A percentile compares a stretch with the other conserved stretches of the same genome.
phyloP scores from a whole-genome alignment of 2,797 vertebrate species.

The Glyptemys insculpta region DNA sequence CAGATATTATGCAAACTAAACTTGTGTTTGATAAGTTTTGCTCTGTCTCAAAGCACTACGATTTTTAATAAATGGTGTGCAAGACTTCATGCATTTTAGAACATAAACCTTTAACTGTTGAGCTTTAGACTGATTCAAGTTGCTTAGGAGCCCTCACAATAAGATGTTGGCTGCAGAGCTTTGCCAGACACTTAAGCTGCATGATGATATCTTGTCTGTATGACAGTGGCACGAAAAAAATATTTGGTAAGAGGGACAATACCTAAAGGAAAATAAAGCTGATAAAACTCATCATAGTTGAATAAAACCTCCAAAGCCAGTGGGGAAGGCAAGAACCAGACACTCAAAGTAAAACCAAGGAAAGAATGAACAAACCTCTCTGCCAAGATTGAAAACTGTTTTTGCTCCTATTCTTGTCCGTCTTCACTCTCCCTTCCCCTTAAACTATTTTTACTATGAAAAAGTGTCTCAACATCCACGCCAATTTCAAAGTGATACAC shows the following conservation, averaged over 20 bases:
- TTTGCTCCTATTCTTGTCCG: not conserved
- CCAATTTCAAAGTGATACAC: not conserved
- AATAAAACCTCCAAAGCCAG: not conserved
- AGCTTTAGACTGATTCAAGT: not conserved
- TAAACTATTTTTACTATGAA: not conserved
- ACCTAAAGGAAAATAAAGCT: not conserved
- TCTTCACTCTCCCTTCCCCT: not conserved
- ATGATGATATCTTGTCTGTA: not conserved
- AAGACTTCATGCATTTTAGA: not conserved
- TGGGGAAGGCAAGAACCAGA: not conserved
- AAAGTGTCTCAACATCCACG: not conserved
- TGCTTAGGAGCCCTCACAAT: not conserved
- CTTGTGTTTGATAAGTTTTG: not conserved
- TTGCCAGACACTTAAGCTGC: not conserved
- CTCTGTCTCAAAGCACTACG: not conserved
- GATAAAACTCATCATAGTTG: not conserved
- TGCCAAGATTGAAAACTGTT: not conserved
- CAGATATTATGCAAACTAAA: not conserved
- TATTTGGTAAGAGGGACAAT: not conserved
- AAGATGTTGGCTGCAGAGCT: not conserved
- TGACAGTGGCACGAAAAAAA: not conserved
- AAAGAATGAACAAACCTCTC: rapidly evolving
- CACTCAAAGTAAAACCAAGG: not conserved
- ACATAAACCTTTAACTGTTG: not conserved
- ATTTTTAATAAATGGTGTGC: not conserved